phyloP scores from a whole-genome alignment of 2,797 vertebrate genomes.

The Thaleichthys pacificus region DNA sequence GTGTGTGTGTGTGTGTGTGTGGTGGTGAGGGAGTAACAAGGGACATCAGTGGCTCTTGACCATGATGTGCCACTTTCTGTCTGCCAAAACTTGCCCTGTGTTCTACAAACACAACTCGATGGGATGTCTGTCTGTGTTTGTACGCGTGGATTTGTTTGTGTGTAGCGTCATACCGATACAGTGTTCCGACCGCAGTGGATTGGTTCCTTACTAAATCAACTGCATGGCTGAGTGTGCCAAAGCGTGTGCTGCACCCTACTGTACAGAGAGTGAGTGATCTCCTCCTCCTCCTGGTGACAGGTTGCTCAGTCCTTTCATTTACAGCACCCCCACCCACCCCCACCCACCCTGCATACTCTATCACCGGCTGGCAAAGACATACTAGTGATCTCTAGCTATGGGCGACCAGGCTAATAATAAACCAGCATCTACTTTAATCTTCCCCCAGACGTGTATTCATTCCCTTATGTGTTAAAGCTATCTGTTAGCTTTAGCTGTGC shows the following conservation, averaged over 20 bases:
- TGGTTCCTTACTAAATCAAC: too few species aligned
- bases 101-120: not conserved
- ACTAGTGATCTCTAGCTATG: constrained; percentile 64
- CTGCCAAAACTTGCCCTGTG: not conserved
- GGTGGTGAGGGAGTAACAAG: too few species aligned
- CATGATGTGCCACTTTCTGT: too few species aligned
- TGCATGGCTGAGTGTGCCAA: constrained; percentile 5
- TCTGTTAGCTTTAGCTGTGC: constrained; percentile 44
- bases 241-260: constrained; percentile 1
- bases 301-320: constrained; percentile 56
- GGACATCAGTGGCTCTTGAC: too few species aligned
- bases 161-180: too few species aligned
- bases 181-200: too few species aligned
- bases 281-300: constrained; percentile 55
- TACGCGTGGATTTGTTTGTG: not conserved
- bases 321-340: constrained; percentile 38
- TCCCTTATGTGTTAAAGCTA: constrained; percentile 43
- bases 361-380: constrained; percentile 72
- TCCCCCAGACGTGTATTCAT: constrained; percentile 63
- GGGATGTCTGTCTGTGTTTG: not conserved
- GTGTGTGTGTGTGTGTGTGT: not conserved
- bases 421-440: constrained; percentile 69
- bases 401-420: constrained; percentile 71
- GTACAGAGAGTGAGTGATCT: constrained; percentile 58
- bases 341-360: constrained; percentile 37